phyloP scores from a whole-genome alignment of 2,113 vertebrate genomes.

The Urocolius indicus region DNA sequence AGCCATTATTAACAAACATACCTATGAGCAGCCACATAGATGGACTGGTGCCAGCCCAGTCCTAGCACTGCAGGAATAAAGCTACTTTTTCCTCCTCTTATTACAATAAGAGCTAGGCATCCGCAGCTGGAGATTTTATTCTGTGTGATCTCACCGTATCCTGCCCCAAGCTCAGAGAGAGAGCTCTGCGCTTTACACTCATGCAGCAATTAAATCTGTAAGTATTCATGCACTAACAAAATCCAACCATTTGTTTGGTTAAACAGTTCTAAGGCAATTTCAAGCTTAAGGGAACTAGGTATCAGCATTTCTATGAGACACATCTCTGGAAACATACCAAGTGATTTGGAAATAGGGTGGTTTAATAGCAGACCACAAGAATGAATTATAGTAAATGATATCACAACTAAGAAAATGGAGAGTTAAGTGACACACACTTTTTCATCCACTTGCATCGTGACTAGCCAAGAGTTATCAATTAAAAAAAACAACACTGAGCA shows the following conservation, averaged over 20 bases:
- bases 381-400: conserved; percentile 18
- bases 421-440: conserved; percentile 2
- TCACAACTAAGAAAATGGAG: background rate
- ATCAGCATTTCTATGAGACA: background rate
- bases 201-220: background rate
- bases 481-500: background rate
- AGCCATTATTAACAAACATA: background rate
- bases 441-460: background rate
- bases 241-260: background rate
- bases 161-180: background rate
- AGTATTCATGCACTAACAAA: background rate
- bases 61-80: background rate
- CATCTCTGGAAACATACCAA: background rate
- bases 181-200: background rate
- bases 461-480: background rate
- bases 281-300: conserved; percentile 6
- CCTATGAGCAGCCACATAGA: background rate
- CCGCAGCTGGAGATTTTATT: background rate
- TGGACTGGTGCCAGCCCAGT: background rate
- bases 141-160: background rate
- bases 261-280: conserved; percentile 21
- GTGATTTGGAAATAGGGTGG: conserved; percentile 27
- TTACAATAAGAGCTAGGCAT: background rate
- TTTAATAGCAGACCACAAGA: conserved; percentile 12
- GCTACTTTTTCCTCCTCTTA: background rate